A percentile compares a stretch with the other conserved stretches of the same genome.
Conservation (phyloP, 2,113 vertebrate genomes). For the Pachycephala philippinensis region DNA sequence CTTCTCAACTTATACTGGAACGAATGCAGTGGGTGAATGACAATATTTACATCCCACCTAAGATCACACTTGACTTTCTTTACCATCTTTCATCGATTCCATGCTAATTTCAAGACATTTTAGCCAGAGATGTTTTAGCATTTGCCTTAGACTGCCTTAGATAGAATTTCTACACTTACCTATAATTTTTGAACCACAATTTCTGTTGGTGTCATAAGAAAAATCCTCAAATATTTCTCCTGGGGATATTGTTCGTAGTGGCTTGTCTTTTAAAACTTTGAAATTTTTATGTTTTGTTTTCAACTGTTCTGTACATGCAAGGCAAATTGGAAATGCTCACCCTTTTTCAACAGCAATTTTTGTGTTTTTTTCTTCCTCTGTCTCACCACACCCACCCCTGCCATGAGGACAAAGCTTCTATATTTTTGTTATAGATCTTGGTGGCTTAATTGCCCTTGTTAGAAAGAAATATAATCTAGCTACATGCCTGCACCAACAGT, state of each 20-base stretch:
- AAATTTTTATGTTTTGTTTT: background rate
- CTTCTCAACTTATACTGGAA: background rate
- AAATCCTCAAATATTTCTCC: background rate
- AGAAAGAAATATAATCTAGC: background rate
- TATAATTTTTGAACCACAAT: background rate
- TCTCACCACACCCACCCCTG: accelerated
- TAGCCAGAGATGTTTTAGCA: background rate
- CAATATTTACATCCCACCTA: background rate
- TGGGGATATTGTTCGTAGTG: background rate
- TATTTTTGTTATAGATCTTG: background rate
- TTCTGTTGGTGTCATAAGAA: background rate
- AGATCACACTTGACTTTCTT: background rate
- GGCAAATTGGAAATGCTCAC: background rate
- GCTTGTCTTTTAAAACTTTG: background rate
- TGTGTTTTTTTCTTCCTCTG: background rate
- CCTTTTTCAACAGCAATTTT: background rate
- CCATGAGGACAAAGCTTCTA: background rate
- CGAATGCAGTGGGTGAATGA: background rate
- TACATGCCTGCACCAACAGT: background rate
- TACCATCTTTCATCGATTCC: background rate
- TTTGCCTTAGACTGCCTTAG: background rate
- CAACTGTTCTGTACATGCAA: background rate
- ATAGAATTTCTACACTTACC: background rate
- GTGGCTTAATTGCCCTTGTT: background rate
- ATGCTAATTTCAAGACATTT: background rate